Percentiles rank a stretch among this genome's conserved stretches.
phyloP scores from a whole-genome alignment of 1,140 invertebrate species.

The Saxidomus purpurata region DNA sequence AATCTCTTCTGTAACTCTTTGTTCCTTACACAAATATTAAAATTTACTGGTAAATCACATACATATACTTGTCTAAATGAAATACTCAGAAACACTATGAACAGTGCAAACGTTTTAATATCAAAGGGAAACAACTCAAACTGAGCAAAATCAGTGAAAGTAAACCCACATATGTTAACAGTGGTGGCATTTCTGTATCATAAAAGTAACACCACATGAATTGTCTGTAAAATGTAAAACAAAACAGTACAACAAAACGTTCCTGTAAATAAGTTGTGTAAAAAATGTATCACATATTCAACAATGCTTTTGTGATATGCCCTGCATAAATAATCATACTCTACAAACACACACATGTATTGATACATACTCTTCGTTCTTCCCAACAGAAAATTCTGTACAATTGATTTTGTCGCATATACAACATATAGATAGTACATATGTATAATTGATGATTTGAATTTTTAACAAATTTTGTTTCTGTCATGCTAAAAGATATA shows the following conservation, averaged over 20 bases:
- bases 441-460: too few relatives aligned
- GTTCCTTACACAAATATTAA: too few relatives aligned
- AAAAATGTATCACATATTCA: conserved; percentile 18
- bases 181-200: neutral
- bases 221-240: neutral
- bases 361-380: neutral
- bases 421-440: too few relatives aligned
- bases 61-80: too few relatives aligned
- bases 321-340: conserved; percentile 3
- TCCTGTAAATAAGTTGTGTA: neutral
- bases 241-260: neutral
- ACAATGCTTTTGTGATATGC: conserved; percentile 23
- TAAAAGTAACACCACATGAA: neutral
- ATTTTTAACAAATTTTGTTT: too few relatives aligned
- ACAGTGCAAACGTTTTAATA: neutral
- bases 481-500: too few relatives aligned
- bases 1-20: too few relatives aligned
- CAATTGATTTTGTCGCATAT: too few relatives aligned
- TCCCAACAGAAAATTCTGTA: too few relatives aligned
- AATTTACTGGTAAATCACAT: too few relatives aligned
- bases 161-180: neutral
- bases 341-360: neutral
- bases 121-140: conserved; percentile 25
- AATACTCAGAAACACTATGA: neutral
- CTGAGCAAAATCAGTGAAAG: neutral